Evolutionary conservation across 2,113 vertebrate genomes (phyloP).

Genomic region (Epinephelus moara): DNA sequence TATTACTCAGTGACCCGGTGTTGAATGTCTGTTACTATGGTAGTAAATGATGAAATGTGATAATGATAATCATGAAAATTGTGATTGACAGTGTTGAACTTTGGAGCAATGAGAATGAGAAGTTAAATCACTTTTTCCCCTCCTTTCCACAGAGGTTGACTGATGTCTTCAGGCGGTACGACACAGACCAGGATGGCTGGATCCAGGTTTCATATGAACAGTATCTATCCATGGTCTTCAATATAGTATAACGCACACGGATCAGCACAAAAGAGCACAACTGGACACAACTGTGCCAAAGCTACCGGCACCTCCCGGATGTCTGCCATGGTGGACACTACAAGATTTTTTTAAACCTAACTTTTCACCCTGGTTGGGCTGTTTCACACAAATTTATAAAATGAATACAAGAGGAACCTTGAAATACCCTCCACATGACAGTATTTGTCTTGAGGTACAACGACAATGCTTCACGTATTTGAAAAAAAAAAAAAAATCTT

Average conservation of each 20-base stretch:
- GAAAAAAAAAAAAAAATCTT: constrained; percentile 60
- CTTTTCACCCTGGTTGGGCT: constrained; percentile 8
- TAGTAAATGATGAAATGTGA: not conserved
- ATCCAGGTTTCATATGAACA: constrained; percentile 99
- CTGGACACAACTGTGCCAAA: constrained; percentile 85
- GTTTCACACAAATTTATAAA: constrained; percentile 34
- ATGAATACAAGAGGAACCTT: not conserved
- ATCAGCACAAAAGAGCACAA: constrained; percentile 72
- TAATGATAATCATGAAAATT: not conserved
- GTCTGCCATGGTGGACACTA: constrained; percentile 70
- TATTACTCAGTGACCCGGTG: not conserved
- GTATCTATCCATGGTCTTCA: constrained; percentile 98
- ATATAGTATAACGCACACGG: constrained; percentile 88
- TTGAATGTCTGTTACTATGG: not conserved
- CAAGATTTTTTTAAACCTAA: constrained; percentile 63
- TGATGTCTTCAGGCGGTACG: constrained; percentile 94
- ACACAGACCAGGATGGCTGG: constrained; percentile 98
- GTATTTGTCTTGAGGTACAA: constrained; percentile 21
- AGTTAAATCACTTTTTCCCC: not conserved
- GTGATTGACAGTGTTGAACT: not conserved
- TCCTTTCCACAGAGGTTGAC: constrained; percentile 90
- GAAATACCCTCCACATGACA: not conserved
- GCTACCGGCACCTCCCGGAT: constrained; percentile 63
- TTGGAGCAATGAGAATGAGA: not conserved
- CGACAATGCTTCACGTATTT: constrained; percentile 27